phyloP scores from a whole-genome alignment of 2,797 vertebrate genomes.

The Sebastes hopkinsi region DNA sequence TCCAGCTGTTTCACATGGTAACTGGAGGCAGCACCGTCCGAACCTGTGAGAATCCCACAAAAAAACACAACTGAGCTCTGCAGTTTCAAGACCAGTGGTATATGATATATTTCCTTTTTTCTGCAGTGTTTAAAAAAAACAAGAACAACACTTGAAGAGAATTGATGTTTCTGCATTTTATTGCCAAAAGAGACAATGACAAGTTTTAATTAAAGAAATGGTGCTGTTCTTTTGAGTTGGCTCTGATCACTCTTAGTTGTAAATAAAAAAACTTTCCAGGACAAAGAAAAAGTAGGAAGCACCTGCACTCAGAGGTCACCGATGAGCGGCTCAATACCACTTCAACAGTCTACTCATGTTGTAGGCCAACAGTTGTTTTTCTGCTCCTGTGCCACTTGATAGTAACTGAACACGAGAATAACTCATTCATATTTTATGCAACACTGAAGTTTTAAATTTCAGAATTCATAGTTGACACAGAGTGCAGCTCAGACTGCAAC shows the following conservation, averaged over 20 bases:
- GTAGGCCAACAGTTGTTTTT: not conserved
- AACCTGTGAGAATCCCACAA: constrained; percentile 86
- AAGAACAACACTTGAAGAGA: not conserved
- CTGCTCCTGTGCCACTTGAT: not conserved
- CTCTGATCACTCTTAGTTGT: not conserved
- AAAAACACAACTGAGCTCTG: not conserved
- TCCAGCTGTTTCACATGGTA: constrained; percentile 97
- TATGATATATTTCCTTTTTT: not conserved
- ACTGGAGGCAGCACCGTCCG: constrained; percentile 94
- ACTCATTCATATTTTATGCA: not conserved
- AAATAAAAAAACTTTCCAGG: not conserved
- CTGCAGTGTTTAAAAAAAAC: not conserved
- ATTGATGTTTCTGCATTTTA: not conserved
- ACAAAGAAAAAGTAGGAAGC: not conserved
- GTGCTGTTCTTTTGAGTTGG: not conserved
- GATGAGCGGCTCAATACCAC: not conserved
- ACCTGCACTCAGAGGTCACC: not conserved
- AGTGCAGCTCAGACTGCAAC: not conserved
- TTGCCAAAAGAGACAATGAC: not conserved
- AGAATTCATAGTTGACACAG: not conserved
- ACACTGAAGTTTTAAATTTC: not conserved
- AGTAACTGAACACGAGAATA: not conserved
- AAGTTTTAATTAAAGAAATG: constrained; percentile 15
- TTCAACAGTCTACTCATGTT: not conserved
- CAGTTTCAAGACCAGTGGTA: not conserved